Conservation (phyloP, 2,113 vertebrate genomes). For the Callospermophilus lateralis region DNA sequence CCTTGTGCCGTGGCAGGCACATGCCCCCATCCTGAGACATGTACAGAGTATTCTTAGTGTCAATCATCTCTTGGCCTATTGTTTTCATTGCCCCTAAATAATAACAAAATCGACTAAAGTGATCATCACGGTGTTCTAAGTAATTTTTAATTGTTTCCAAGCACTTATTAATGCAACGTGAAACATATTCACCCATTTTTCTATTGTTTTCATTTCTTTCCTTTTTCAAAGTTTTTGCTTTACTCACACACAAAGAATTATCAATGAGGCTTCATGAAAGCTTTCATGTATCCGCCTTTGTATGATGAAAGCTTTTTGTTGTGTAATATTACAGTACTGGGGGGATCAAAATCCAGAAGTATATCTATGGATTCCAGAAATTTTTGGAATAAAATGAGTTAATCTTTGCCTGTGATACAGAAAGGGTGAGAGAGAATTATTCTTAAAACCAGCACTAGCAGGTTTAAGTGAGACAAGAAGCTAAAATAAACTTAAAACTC, state of each 20-base stretch:
- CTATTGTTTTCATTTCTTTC: neutral
- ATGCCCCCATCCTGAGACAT: too few relatives aligned
- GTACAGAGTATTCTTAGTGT: neutral
- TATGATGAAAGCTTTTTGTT: neutral
- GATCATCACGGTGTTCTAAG: neutral
- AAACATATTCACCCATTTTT: constrained; percentile 18
- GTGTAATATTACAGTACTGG: neutral
- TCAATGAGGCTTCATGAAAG: neutral
- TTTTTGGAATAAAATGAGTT: neutral
- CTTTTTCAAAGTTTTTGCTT: constrained; percentile 10
- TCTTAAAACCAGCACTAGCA: neutral
- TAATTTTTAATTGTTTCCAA: neutral
- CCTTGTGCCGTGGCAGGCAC: rapidly evolving
- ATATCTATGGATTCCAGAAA: neutral
- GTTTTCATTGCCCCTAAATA: neutral
- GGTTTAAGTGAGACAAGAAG: constrained; percentile 6
- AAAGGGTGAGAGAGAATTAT: constrained; percentile 11
- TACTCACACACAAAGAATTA: neutral
- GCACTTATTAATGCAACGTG: neutral
- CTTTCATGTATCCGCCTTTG: neutral
- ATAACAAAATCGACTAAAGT: neutral
- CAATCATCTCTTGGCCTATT: neutral
- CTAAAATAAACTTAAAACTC: constrained; percentile 19
- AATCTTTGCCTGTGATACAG: neutral
- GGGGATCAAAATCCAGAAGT: neutral